phyloP scores from a whole-genome alignment of 2,888 invertebrate genomes.

The Helicoverpa assulta region DNA sequence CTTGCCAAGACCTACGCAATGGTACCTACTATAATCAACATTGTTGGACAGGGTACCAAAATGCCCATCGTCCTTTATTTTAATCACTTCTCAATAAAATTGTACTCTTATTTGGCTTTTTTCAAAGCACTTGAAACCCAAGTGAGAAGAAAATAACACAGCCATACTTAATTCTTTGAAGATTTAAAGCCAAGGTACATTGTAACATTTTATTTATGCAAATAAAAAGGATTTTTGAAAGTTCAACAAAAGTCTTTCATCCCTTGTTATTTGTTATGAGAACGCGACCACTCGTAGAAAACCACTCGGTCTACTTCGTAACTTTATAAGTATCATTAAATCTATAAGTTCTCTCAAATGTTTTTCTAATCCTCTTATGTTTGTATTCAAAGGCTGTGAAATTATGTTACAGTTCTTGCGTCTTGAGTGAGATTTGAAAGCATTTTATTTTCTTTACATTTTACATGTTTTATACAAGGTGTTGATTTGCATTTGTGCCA shows the following conservation, averaged over 20 bases:
- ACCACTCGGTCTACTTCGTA: constrained; percentile 44
- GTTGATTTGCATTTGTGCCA: too few species aligned
- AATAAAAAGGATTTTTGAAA: constrained; percentile 1
- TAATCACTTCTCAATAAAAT: too few species aligned
- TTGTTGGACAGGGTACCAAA: too few species aligned
- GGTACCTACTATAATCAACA: too few species aligned
- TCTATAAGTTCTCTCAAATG: constrained; percentile 20
- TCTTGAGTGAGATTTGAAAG: background rate
- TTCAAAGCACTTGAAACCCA: too few species aligned
- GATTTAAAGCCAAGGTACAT: too few species aligned
- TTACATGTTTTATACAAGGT: background rate
- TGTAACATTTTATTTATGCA: background rate
- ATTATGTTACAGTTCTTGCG: constrained; percentile 1
- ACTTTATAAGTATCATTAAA: constrained; percentile 38
- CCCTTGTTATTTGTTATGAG: constrained; percentile 42
- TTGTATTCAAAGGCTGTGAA: constrained; percentile 20
- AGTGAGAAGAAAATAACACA: too few species aligned
- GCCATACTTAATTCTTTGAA: background rate
- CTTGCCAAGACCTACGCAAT: too few species aligned
- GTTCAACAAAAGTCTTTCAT: constrained; percentile 7
- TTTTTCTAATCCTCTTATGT: constrained; percentile 27
- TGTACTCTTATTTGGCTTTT: too few species aligned
- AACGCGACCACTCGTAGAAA: constrained; percentile 33
- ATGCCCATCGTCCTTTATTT: too few species aligned
- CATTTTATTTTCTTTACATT: background rate